Conservation (phyloP, 2,113 vertebrate species). For the Notothenia coriiceps region DNA sequence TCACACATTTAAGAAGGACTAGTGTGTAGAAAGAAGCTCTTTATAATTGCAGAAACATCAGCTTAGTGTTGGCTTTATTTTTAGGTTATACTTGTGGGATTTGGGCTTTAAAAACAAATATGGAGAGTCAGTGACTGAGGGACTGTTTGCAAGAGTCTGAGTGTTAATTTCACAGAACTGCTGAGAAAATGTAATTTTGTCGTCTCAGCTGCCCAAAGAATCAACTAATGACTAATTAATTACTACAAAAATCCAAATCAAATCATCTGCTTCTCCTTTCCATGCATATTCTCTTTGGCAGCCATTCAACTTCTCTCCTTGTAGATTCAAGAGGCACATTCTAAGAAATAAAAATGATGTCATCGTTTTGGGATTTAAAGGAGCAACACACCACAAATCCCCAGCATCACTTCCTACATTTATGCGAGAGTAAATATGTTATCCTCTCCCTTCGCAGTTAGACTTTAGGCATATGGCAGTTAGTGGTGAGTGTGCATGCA, state of each 20-base stretch:
- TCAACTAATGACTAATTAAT: conserved; percentile 80
- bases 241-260: conserved; percentile 64
- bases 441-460: conserved; percentile 23
- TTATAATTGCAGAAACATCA: conserved; percentile 60
- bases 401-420: conserved; percentile 6
- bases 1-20: conserved; percentile 20
- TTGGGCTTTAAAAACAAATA: conserved; percentile 68
- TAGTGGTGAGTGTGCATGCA: conserved; percentile 53
- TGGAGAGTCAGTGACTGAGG: conserved; percentile 30
- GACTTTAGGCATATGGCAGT: conserved; percentile 80
- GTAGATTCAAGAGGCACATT: conserved; percentile 27
- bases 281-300: conserved; percentile 61
- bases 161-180: conserved; percentile 66
- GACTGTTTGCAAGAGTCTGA: conserved; percentile 33
- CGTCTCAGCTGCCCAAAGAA: conserved; percentile 73
- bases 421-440: conserved; percentile 6
- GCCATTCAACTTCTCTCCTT: conserved; percentile 43
- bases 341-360: conserved; percentile 45
- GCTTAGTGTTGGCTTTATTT: conserved; percentile 50
- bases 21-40: conserved; percentile 22
- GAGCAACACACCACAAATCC: conserved; percentile 24
- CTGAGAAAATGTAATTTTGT: conserved; percentile 69
- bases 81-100: conserved; percentile 55
- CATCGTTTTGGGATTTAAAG: conserved; percentile 30
- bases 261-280: conserved; percentile 65